Evolutionary conservation across 2,888 invertebrate species (phyloP).

Genomic region (Drosophila parthenogenetica): DNA sequence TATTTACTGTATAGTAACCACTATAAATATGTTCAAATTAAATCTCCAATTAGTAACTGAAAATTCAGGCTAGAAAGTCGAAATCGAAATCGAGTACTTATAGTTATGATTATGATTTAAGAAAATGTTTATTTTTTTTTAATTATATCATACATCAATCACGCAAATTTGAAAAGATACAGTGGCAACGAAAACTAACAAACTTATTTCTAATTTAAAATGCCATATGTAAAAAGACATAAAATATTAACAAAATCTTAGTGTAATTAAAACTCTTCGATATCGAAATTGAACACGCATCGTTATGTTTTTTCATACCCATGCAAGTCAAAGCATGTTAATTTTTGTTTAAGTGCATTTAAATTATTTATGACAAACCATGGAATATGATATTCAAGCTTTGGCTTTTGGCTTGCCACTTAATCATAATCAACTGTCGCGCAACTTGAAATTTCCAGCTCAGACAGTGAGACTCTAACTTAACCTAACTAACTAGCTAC

Average conservation of each 20-base stretch:
- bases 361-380: constrained; percentile 71
- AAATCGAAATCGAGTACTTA: background rate
- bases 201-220: no score
- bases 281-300: background rate
- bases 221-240: no score
- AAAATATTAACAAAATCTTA: background rate
- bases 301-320: background rate
- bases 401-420: constrained; percentile 69
- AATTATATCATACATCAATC: no score
- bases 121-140: no score
- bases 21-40: no score
- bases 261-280: constrained; percentile 5
- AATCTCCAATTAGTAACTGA: background rate
- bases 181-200: no score
- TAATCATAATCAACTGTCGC: constrained; percentile 81
- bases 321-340: constrained; percentile 34
- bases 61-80: background rate
- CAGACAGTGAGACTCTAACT: constrained; percentile 39
- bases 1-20: no score
- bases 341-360: constrained; percentile 52
- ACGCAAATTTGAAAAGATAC: no score
- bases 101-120: no score
- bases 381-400: constrained; percentile 66
- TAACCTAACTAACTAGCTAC: constrained; percentile 49
- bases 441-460: constrained; percentile 63